Conservation (phyloP, 92 coral and sea anemone genomes). For the Muricea muricata region DNA sequence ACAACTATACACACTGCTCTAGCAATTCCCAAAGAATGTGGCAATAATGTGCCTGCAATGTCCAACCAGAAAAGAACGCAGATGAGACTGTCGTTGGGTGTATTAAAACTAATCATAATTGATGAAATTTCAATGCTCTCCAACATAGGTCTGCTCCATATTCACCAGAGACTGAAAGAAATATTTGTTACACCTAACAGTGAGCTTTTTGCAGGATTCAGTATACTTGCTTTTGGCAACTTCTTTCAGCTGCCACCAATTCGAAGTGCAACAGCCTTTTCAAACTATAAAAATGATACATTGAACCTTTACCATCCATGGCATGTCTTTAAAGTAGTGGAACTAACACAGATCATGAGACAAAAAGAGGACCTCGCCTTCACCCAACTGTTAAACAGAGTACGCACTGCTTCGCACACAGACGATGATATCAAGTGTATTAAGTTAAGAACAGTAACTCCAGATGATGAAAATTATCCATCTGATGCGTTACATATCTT, state of each 20-base stretch:
- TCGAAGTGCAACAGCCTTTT: constrained; percentile 15
- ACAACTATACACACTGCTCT: constrained; percentile 68
- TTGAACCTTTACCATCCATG: background rate
- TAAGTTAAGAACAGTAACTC: constrained; percentile 47
- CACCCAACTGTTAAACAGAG: constrained; percentile 52
- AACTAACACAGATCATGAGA: constrained; percentile 59
- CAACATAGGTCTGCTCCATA: constrained; percentile 68
- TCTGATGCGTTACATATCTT: constrained; percentile 61
- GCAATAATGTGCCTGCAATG: constrained; percentile 59
- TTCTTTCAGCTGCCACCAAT: background rate
- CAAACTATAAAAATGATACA: constrained; percentile 24
- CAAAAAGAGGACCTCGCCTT: constrained; percentile 57
- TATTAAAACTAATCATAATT: background rate
- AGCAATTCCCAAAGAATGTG: constrained; percentile 62
- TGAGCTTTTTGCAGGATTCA: background rate
- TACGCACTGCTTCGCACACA: constrained; percentile 56
- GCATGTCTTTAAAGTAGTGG: background rate
- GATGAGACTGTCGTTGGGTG: constrained; percentile 52
- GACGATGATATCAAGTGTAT: constrained; percentile 62
- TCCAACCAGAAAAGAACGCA: constrained; percentile 69
- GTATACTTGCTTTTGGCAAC: background rate
- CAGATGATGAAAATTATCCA: constrained; percentile 58
- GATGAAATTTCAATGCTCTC: constrained; percentile 46
- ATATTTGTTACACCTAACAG: constrained; percentile 17
- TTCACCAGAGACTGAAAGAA: constrained; percentile 30